Evolutionary conservation across 1,140 invertebrate genomes (phyloP), one percentile per base, ranked within the genome.

Genomic region (Ceratina japonica): DNA sequence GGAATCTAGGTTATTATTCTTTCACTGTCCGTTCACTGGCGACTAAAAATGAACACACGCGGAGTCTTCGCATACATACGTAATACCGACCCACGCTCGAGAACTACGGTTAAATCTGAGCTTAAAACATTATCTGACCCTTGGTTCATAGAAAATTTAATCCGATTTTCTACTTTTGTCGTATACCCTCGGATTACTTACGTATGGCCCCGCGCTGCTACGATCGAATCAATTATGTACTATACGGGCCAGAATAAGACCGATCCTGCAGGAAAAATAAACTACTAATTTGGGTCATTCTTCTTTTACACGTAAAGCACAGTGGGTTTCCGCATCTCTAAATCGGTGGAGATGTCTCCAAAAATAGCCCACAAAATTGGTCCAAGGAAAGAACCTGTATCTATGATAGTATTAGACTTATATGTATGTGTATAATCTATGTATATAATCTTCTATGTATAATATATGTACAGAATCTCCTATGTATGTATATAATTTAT

Each of bases 81-180:
- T 66, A 66, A 51, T 24, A 18, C 20, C 22, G n/a, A 49, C 37
- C 44, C 22, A 37, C 59, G 24, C 8, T 61, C 58, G 58, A 49
- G 49, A 49, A 20, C 31, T 22, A 3, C 16, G 49, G 63, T 65
- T 65, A 49, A 49, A 65, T 65, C 20, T 51, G 64, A 66, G 22
- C 44, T 44, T 22, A 22, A 66, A 66, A 49, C 64, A 51, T 51
- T 66, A 51, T 66, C 20, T 51, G 64, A 51, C 44, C 63, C 63
- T 65, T 65, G 44, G 37, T 49, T 15, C 64, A 22, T 66, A 44
- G 5, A 15, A 66, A 66, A 51, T 66, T 22, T 66, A 66, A 66
- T 51, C 64, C 64, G 64, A 66, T 66, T 66, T 66, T 51, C 64
- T 18, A 51, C 44, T 51, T 66, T 66, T 51, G 16, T 66, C 64